phyloP scores from a whole-genome alignment of 2,797 vertebrate genomes.

The Bufotes viridis region DNA sequence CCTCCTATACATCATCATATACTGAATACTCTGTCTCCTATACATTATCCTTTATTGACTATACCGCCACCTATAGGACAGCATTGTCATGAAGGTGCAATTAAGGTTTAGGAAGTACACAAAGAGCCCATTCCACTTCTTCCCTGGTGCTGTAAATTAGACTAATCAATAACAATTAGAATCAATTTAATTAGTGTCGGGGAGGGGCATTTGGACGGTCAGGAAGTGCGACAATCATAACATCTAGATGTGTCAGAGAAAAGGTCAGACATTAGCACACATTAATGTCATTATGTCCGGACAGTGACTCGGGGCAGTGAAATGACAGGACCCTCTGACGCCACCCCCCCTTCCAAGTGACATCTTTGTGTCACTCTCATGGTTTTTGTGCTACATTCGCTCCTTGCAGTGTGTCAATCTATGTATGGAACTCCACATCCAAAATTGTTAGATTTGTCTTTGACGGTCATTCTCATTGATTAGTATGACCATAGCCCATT shows the following conservation, averaged over 20 bases:
- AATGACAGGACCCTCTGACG: slow-evolving; percentile 51
- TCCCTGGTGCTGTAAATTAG: slow-evolving; percentile 34
- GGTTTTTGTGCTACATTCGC: background rate
- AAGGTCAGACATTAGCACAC: slow-evolving; percentile 59
- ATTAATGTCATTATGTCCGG: slow-evolving; percentile 45
- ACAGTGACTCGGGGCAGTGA: slow-evolving; percentile 29
- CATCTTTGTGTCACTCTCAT: slow-evolving; percentile 19
- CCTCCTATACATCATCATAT: background rate
- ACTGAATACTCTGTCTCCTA: background rate
- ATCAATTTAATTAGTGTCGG: slow-evolving; percentile 8
- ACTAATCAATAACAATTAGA: slow-evolving; percentile 56
- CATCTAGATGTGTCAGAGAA: slow-evolving; percentile 38
- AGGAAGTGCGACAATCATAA: slow-evolving; percentile 49
- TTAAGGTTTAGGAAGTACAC: background rate
- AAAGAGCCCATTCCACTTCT: background rate
- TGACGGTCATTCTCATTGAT: background rate
- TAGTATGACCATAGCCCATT: background rate
- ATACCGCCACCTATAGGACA: background rate
- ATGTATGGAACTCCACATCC: background rate
- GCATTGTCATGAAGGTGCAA: background rate
- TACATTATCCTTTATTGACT: background rate
- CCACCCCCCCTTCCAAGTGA: background rate
- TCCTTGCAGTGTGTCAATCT: slow-evolving; percentile 10
- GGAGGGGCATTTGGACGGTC: background rate
- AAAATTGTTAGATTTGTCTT: background rate